A percentile compares a stretch with the other conserved stretches of the same genome.
phyloP scores from a whole-genome alignment of 2,797 vertebrate species.

The Cheirogaleus major region DNA sequence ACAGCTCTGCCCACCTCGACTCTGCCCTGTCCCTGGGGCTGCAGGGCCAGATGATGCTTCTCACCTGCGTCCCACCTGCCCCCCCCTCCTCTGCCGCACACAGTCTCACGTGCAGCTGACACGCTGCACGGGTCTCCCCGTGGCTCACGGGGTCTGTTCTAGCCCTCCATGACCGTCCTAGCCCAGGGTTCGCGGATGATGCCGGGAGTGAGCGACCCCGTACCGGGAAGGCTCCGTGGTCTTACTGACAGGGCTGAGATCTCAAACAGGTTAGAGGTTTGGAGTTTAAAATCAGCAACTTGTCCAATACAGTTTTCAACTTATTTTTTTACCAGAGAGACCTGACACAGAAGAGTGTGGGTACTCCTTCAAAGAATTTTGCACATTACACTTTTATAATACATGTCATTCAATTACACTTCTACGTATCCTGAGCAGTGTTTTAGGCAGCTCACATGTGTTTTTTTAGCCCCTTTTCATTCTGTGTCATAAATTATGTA shows the following conservation, averaged over 20 bases:
- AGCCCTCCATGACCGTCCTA: neutral
- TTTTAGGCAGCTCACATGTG: neutral
- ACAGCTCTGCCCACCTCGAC: accelerated
- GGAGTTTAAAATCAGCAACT: neutral
- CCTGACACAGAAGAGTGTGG: neutral
- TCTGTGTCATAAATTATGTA: neutral
- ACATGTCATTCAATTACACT: neutral
- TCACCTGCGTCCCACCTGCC: neutral
- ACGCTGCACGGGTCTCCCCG: neutral
- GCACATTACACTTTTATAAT: neutral
- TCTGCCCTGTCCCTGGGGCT: neutral
- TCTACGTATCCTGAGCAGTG: neutral
- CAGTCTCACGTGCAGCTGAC: neutral
- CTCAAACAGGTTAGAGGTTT: neutral
- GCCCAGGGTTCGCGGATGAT: accelerated
- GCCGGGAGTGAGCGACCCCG: accelerated
- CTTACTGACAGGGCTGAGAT: neutral
- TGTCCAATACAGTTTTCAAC: neutral
- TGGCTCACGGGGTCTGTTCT: neutral
- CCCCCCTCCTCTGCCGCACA: neutral
- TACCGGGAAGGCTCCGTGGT: accelerated
- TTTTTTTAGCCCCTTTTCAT: neutral
- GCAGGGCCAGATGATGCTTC: neutral
- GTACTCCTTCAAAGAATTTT: neutral
- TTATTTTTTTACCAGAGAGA: slow-evolving; percentile 36